Evolutionary conservation across 2,113 vertebrate species (phyloP).

Genomic region (Alouatta palliata): DNA sequence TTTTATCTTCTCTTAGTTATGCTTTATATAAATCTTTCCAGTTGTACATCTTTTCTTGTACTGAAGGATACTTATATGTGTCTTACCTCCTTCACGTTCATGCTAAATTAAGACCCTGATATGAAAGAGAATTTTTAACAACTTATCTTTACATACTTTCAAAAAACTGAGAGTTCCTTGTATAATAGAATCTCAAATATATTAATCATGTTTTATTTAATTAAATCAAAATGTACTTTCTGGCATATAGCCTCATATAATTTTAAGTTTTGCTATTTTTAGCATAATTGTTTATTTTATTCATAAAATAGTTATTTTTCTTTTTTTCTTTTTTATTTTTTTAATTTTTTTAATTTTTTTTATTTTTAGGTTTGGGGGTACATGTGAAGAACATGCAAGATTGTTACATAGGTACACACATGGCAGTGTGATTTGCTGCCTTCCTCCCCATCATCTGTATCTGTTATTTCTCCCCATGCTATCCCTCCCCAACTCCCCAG

Average conservation of each 20-base stretch:
- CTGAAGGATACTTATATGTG: neutral
- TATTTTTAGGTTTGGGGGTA: no score
- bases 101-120: neutral
- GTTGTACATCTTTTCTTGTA: neutral
- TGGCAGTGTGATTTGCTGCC: no score
- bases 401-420: no score
- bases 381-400: no score
- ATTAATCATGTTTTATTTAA: neutral
- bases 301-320: neutral
- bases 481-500: no score
- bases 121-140: neutral
- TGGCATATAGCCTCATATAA: neutral
- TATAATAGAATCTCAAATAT: neutral
- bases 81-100: neutral
- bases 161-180: neutral
- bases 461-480: no score
- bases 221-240: neutral
- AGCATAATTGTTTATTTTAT: neutral
- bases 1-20: neutral
- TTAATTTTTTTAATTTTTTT: no score
- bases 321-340: no score
- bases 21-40: neutral
- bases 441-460: no score
- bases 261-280: neutral
- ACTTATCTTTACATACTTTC: neutral